Conservation (phyloP, 2,888 invertebrate genomes). For the Apantesis nais region DNA sequence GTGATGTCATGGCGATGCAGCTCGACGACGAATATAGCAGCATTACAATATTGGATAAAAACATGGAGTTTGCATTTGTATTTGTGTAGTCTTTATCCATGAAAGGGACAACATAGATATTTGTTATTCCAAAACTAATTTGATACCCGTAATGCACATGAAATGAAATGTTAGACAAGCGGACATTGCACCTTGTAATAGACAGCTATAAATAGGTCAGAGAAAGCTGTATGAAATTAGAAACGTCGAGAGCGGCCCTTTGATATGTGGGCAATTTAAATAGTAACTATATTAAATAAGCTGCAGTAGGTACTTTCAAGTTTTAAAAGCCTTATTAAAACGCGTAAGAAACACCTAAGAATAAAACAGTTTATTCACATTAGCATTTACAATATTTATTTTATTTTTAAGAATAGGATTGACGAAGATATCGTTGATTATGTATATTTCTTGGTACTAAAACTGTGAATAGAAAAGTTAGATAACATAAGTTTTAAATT, state of each 20-base stretch:
- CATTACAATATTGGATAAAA: not conserved
- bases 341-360: not conserved
- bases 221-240: constrained; percentile 69
- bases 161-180: constrained; percentile 37
- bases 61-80: not conserved
- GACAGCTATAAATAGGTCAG: constrained; percentile 70
- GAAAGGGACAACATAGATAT: constrained; percentile 1
- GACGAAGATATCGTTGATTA: too few species aligned
- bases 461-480: not conserved
- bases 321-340: not conserved
- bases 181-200: constrained; percentile 59
- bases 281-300: constrained; percentile 18
- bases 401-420: not conserved
- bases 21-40: constrained; percentile 2
- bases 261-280: constrained; percentile 45
- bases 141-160: constrained; percentile 24
- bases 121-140: constrained; percentile 6
- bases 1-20: constrained; percentile 14
- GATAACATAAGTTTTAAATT: not conserved
- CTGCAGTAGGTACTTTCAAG: not conserved
- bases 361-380: too few species aligned
- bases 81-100: not conserved
- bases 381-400: too few species aligned
- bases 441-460: not conserved
- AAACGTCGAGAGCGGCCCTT: constrained; percentile 55